These are phyloP conservation scores for Hemistola chrysoprasaria DNA, from an alignment of 2,888 invertebrate genomes.

Conservation along the genomic window DNA sequence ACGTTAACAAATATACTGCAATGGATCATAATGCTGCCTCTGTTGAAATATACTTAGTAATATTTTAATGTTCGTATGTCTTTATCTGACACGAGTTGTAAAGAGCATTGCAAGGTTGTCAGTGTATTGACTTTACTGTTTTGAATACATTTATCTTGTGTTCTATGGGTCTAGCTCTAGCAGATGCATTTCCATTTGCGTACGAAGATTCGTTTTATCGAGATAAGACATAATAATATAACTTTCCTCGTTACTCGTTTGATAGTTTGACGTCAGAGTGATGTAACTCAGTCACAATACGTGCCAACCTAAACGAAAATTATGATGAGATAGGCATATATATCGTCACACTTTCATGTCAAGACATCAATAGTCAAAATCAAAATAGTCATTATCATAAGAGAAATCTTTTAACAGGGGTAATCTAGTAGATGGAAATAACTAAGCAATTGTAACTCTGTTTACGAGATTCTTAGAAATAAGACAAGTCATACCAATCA, in stretches of 20 bases:
- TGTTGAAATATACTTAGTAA: slow-evolving; percentile 42
- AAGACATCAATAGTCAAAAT: no score
- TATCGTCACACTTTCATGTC: slow-evolving; percentile 36
- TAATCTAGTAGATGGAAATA: no score
- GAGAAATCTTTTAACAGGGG: no score
- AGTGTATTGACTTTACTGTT: slow-evolving; percentile 78
- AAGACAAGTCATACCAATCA: background rate
- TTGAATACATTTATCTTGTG: slow-evolving; percentile 72
- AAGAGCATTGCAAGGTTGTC: slow-evolving; percentile 79
- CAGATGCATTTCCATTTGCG: slow-evolving; percentile 43
- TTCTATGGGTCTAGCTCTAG: slow-evolving; percentile 59
- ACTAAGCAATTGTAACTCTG: no score
- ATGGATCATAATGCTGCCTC: slow-evolving; percentile 13
- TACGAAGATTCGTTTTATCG: slow-evolving; percentile 38
- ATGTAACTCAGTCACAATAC: slow-evolving; percentile 64
- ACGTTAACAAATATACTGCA: no score
- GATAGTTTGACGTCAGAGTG: slow-evolving; percentile 68
- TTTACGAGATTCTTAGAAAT: no score
- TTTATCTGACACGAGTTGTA: slow-evolving; percentile 77
- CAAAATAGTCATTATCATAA: slow-evolving; percentile 24
- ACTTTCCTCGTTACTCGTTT: slow-evolving; percentile 54
- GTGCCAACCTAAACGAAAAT: slow-evolving; percentile 53
- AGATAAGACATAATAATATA: slow-evolving; percentile 40
- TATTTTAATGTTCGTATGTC: slow-evolving; percentile 73
- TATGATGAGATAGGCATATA: slow-evolving; percentile 44